A percentile compares a stretch with the other conserved stretches of the same genome.
These are phyloP conservation scores for Drosophila gunungcola DNA, from an alignment of 1,140 invertebrate species.

Conservation along the genomic window DNA sequence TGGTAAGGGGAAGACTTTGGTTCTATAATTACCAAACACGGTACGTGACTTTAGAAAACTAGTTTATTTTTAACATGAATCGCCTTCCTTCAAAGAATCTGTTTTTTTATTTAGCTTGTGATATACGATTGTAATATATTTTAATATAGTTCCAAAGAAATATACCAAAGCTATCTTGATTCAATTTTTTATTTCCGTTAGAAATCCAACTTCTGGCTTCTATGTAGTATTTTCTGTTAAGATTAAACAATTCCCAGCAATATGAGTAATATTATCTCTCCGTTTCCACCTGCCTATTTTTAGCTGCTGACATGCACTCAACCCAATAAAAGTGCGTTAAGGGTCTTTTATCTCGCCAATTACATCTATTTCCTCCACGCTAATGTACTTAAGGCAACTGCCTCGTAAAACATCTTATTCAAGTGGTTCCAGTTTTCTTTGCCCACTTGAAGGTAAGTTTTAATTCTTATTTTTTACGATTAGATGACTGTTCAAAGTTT, in stretches of 20 bases:
- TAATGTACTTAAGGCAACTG: constrained; percentile 29
- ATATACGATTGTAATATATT: neutral
- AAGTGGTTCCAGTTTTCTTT: constrained; percentile 17
- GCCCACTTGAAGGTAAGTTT: constrained; percentile 22
- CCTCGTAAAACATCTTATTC: constrained; percentile 16
- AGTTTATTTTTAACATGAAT: neutral
- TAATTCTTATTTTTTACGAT: constrained; percentile 27
- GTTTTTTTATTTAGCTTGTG: neutral
- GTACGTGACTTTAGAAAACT: constrained; percentile 3
- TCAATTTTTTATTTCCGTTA: neutral
- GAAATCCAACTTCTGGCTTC: neutral
- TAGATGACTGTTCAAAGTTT: constrained; percentile 28
- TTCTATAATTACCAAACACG: neutral
- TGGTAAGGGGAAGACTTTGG: neutral
- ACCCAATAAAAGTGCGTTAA: constrained; percentile 2
- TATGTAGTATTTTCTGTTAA: neutral
- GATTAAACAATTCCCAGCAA: neutral
- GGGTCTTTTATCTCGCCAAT: constrained; percentile 35
- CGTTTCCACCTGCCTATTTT: constrained; percentile 9
- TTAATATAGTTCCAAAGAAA: neutral
- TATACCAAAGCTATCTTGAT: neutral
- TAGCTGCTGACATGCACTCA: constrained; percentile 4
- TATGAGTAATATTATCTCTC: neutral
- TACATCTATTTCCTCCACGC: constrained; percentile 38
- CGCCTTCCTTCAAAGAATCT: neutral